Percentiles rank a stretch among this genome's conserved stretches.
These are phyloP conservation scores for Microtus richardsoni DNA, from an alignment of 2,113 vertebrate genomes.

Conservation along the genomic window DNA sequence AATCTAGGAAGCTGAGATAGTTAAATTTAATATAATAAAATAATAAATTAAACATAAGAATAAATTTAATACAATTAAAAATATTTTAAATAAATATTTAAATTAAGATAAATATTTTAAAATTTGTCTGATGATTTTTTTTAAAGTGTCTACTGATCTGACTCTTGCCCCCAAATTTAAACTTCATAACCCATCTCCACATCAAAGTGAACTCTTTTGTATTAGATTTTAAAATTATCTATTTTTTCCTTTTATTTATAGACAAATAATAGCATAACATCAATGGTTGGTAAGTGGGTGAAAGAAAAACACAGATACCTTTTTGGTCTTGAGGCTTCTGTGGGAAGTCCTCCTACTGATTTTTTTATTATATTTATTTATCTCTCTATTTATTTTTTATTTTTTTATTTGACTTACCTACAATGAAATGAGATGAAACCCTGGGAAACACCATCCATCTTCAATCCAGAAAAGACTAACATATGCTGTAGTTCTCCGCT, in stretches of 20 bases:
- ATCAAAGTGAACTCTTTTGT: background rate
- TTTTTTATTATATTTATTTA: too few relatives aligned
- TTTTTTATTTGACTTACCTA: slow-evolving; percentile 40
- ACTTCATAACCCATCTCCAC: background rate
- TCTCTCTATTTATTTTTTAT: too few relatives aligned
- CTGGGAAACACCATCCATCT: slow-evolving; percentile 30
- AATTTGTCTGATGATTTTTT: background rate
- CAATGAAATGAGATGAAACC: slow-evolving; percentile 64
- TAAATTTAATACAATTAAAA: background rate
- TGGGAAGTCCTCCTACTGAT: slow-evolving; percentile 9
- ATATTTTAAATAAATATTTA: background rate
- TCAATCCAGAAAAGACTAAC: slow-evolving; percentile 32
- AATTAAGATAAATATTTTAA: background rate
- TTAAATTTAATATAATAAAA: background rate
- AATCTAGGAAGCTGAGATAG: background rate
- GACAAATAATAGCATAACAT: background rate
- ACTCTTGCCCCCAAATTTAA: slow-evolving; percentile 43
- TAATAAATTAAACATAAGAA: background rate
- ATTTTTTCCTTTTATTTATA: background rate
- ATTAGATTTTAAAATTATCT: slow-evolving; percentile 17
- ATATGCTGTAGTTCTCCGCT: background rate
- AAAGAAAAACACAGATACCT: slow-evolving; percentile 8
- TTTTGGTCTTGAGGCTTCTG: slow-evolving; percentile 21
- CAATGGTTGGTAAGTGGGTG: background rate
- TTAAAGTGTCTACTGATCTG: slow-evolving; percentile 24